These are phyloP conservation scores for Coranthus polyacanthus DNA, from an alignment of 2,797 vertebrate genomes.

Conservation along the genomic window DNA sequence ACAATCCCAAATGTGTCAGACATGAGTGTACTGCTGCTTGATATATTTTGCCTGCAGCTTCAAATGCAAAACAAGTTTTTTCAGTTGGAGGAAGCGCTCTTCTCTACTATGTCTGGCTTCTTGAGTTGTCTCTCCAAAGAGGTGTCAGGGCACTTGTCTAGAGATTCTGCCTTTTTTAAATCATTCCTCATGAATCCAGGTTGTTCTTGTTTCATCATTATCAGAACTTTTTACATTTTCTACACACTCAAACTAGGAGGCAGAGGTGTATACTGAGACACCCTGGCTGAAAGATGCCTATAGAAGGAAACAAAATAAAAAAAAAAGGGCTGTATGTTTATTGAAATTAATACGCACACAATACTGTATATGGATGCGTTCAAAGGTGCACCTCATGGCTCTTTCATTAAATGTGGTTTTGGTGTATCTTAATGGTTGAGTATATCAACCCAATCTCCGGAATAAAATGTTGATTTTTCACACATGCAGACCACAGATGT, in stretches of 20 bases:
- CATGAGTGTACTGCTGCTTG: background rate
- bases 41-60: slow-evolving; percentile 29
- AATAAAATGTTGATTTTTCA: too few relatives aligned
- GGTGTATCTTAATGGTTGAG: slow-evolving; percentile 30
- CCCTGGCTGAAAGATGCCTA: background rate
- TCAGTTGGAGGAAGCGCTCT: slow-evolving; percentile 7
- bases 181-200: slow-evolving; percentile 41
- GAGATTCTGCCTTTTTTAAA: slow-evolving; percentile 41
- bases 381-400: slow-evolving; percentile 1
- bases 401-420: too few relatives aligned
- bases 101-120: slow-evolving; percentile 16
- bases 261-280: slow-evolving; percentile 16
- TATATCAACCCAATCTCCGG: too few relatives aligned
- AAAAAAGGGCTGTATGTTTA: slow-evolving; percentile 36
- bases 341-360: slow-evolving; percentile 47
- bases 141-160: slow-evolving; percentile 41
- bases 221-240: slow-evolving; percentile 58
- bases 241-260: slow-evolving; percentile 33
- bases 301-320: slow-evolving; percentile 35
- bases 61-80: slow-evolving; percentile 24
- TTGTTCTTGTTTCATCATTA: slow-evolving; percentile 59
- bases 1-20: slow-evolving; percentile 34
- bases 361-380: slow-evolving; percentile 22
- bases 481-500: too few relatives aligned
- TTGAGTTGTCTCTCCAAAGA: slow-evolving; percentile 24